Conservation (phyloP, 2,797 vertebrate genomes). For the Rhinella marina region DNA sequence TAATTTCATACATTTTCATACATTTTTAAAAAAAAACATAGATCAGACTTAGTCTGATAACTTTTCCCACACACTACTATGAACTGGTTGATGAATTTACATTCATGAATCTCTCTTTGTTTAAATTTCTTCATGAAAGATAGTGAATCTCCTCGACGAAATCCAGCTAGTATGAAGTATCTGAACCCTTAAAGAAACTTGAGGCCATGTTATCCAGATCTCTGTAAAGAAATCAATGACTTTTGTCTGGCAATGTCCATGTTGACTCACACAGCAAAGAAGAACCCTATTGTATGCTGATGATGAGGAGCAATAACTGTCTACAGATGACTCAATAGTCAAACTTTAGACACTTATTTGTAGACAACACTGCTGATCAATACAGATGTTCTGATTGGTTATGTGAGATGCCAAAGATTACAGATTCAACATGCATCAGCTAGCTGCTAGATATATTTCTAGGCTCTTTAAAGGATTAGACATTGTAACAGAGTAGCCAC, state of each 20-base stretch:
- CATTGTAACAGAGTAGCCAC: too few relatives aligned
- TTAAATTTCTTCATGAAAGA: neutral
- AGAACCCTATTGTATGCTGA: neutral
- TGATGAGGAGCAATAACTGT: neutral
- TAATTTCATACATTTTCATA: neutral
- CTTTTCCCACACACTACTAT: neutral
- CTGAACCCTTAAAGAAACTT: neutral
- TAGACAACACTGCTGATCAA: neutral
- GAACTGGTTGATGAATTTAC: neutral
- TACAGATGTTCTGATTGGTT: neutral
- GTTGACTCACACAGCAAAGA: neutral
- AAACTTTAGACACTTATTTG: too few relatives aligned
- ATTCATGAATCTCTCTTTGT: neutral
- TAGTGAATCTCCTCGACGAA: neutral
- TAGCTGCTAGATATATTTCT: too few relatives aligned
- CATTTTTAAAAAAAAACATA: neutral
- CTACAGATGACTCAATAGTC: too few relatives aligned
- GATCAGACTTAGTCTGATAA: neutral
- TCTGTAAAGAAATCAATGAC: neutral
- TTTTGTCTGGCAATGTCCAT: neutral
- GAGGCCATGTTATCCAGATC: neutral
- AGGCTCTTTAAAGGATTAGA: too few relatives aligned
- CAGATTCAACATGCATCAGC: neutral
- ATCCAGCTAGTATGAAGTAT: neutral
- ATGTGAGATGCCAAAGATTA: neutral